phyloP scores from a whole-genome alignment of 2,888 invertebrate genomes.

The Opisthograptis luteolata region DNA sequence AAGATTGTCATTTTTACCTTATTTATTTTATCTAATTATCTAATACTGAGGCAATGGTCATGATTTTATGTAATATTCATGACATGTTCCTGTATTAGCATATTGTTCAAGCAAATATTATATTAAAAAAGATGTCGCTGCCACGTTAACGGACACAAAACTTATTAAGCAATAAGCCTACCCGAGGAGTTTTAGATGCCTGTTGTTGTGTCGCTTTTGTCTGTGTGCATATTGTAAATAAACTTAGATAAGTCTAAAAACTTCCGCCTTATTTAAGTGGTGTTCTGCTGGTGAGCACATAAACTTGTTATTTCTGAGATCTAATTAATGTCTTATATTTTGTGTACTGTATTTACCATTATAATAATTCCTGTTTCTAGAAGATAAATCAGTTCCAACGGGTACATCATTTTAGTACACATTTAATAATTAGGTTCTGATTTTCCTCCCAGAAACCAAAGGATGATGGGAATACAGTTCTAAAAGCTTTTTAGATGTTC shows the following conservation, averaged over 20 bases:
- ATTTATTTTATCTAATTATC: constrained; percentile 60
- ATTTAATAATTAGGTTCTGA: too few relatives aligned
- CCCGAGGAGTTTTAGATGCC: constrained; percentile 56
- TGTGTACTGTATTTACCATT: constrained; percentile 34
- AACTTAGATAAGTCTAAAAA: constrained; percentile 58
- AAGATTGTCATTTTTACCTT: constrained; percentile 61
- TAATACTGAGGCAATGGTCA: constrained; percentile 48
- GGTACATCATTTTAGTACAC: too few relatives aligned
- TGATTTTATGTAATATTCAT: constrained; percentile 51
- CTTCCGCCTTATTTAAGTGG: constrained; percentile 79
- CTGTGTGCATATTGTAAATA: constrained; percentile 82
- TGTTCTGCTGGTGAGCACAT: constrained; percentile 44
- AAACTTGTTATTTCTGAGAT: constrained; percentile 30
- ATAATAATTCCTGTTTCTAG: neutral
- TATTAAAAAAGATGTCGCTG: constrained; percentile 32
- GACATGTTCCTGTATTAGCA: constrained; percentile 60
- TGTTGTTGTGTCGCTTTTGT: constrained; percentile 65
- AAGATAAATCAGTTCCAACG: neutral
- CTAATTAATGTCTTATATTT: constrained; percentile 37
- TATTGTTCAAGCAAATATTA: constrained; percentile 44
- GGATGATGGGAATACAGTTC: constrained; percentile 18
- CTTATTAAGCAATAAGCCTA: constrained; percentile 64
- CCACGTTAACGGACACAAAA: constrained; percentile 48
- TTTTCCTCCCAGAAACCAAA: neutral
- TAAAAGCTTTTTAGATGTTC: constrained; percentile 39